Conservation (phyloP, 2,113 vertebrate genomes). For the Mustelus asterias region DNA sequence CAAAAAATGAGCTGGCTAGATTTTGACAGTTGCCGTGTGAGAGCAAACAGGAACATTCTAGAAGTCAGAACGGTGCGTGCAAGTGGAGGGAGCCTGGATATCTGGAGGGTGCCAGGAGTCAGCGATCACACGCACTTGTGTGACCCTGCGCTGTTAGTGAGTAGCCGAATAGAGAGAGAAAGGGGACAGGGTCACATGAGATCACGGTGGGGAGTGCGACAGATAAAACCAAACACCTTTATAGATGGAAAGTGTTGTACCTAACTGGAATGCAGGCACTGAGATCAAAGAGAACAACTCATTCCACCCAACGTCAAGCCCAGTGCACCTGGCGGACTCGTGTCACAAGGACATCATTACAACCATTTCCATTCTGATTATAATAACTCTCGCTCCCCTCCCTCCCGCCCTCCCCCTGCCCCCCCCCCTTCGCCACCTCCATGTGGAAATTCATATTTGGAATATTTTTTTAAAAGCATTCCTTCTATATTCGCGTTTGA, state of each 20-base stretch:
- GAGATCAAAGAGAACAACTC: neutral
- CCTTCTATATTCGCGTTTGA: neutral
- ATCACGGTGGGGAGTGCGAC: neutral
- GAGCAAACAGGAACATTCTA: neutral
- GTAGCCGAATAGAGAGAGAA: neutral
- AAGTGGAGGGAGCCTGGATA: neutral
- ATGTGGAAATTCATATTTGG: neutral
- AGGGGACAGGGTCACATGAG: neutral
- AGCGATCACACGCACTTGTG: neutral
- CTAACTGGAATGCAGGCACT: neutral
- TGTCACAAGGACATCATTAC: neutral
- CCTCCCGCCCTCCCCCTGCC: too few species aligned
- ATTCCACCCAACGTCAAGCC: neutral
- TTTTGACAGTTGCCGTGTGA: neutral
- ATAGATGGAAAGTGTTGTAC: neutral
- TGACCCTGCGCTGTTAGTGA: neutral
- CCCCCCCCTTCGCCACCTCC: neutral
- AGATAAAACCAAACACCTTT: conserved; percentile 12
- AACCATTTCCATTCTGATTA: conserved; percentile 2
- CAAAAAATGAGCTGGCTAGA: neutral
- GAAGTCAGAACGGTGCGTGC: neutral
- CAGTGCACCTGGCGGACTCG: neutral
- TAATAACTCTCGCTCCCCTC: neutral
- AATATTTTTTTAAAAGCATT: neutral
- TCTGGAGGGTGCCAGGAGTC: neutral